phyloP scores from a whole-genome alignment of 2,888 invertebrate genomes.

The Mythimna impura region DNA sequence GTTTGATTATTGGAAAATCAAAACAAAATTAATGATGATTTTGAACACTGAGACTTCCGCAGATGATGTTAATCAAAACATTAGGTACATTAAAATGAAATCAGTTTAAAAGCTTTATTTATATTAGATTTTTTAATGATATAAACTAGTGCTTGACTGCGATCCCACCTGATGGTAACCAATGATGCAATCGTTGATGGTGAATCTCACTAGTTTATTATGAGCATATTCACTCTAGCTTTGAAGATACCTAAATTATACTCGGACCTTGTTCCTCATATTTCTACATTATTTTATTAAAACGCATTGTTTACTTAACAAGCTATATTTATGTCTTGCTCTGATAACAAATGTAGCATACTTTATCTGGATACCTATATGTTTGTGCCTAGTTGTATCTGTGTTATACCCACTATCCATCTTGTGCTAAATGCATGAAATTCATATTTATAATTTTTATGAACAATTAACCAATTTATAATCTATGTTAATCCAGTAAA shows the following conservation, averaged over 20 bases:
- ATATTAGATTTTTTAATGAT: not conserved
- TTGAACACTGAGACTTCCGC: not conserved
- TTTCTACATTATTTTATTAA: conserved; percentile 20
- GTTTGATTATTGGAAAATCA: not conserved
- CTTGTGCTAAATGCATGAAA: too few species aligned
- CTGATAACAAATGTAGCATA: conserved; percentile 31
- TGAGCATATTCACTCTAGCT: too few species aligned
- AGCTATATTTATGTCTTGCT: conserved; percentile 20
- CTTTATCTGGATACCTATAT: conserved; percentile 24
- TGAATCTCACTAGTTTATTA: too few species aligned
- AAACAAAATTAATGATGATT: not conserved
- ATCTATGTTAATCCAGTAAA: too few species aligned
- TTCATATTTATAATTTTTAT: too few species aligned
- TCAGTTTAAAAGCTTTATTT: not conserved
- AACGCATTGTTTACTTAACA: conserved; percentile 27
- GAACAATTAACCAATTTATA: too few species aligned
- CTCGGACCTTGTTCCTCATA: not conserved
- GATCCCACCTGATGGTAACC: too few species aligned
- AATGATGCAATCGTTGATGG: too few species aligned
- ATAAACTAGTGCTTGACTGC: not conserved
- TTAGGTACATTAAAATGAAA: not conserved
- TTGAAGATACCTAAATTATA: too few species aligned
- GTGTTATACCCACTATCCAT: not conserved
- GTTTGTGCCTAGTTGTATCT: not conserved
- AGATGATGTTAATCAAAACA: not conserved